Evolutionary conservation across 2,113 vertebrate species (phyloP), one percentile per base, ranked within the genome.

Genomic region (Sylvilagus bachmani): DNA sequence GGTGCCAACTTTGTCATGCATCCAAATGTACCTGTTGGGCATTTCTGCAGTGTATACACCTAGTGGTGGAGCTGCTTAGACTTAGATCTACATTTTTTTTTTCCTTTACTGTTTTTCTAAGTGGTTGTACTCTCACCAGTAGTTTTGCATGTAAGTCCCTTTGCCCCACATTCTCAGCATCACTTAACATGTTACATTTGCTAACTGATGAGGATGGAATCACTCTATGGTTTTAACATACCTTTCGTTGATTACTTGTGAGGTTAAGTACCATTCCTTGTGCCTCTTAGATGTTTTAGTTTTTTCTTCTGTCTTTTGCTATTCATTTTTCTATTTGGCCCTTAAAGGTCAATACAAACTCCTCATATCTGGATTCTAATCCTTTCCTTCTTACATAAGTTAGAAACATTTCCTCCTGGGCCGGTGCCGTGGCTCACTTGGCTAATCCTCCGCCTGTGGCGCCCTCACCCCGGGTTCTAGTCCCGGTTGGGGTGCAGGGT

Each of bases 1-100:
- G 51, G 16, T n/a, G 51, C 27, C n/a, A 6, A 38, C 22, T 95
- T 66, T 84, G 49, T n/a, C 4, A 1, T 17, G 12, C n/a, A 51
- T 78, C 27, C 25, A 1, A 10, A 49, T 24, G 10, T 0, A 31
- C 29, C 14, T 61, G 0, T 58, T 3, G 0, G 3, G 33, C 51
- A 13, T 67, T 62, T 79, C 36, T 84, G 58, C 13, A 61, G 2
- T 24, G 27, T 69, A 0, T 55, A 14, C 1, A 3, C 44, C 1
- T 5, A 81, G 29, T 25, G 17, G 5, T 36, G 33, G 33, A 66
- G 25, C n/a, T 86, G 25, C 29, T 16, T 58, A 49, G 27, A 38
- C 69, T n/a, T 36, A 31, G 36, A 53, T 11, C 64, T 10, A 19
- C 1, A 58, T 51, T 67, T 11, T 80, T 75, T 12, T 25, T 61